Percentiles rank a stretch among this genome's conserved stretches.
These are phyloP conservation scores for Thryonomys swinderianus DNA, from an alignment of 2,113 vertebrate genomes.

Conservation along the genomic window DNA sequence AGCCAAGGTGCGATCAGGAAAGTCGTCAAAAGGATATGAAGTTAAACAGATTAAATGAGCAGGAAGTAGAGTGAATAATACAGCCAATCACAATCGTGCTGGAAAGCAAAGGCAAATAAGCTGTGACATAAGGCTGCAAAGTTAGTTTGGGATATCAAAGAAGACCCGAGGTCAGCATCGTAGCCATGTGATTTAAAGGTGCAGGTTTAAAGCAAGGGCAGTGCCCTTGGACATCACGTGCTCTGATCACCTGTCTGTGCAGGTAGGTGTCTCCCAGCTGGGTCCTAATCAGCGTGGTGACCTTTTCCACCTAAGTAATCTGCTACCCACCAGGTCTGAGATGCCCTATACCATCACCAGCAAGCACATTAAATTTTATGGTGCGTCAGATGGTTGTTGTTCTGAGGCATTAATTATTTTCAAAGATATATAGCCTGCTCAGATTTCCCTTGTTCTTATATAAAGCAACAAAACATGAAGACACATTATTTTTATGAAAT, in stretches of 20 bases:
- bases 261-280: not conserved
- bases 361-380: not conserved
- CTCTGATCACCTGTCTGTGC: not conserved
- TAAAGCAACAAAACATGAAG: not conserved
- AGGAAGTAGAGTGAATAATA: not conserved
- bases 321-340: not conserved
- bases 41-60: not conserved
- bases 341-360: not conserved
- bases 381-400: not conserved
- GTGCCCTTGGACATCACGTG: not conserved
- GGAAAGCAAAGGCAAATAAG: not conserved
- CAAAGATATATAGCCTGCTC: not conserved
- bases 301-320: not conserved
- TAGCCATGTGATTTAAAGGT: not conserved
- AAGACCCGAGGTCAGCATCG: not conserved
- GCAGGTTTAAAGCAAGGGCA: not conserved
- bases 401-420: not conserved
- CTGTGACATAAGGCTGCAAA: fast-evolving
- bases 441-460: not conserved
- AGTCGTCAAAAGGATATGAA: not conserved
- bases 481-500: not conserved
- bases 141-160: not conserved
- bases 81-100: not conserved
- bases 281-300: not conserved
- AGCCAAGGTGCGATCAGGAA: slow-evolving; percentile 19